Base-by-base conservation (phyloP, 2,797 vertebrate species). In the Xiphophorus birchmanni region DNA sequence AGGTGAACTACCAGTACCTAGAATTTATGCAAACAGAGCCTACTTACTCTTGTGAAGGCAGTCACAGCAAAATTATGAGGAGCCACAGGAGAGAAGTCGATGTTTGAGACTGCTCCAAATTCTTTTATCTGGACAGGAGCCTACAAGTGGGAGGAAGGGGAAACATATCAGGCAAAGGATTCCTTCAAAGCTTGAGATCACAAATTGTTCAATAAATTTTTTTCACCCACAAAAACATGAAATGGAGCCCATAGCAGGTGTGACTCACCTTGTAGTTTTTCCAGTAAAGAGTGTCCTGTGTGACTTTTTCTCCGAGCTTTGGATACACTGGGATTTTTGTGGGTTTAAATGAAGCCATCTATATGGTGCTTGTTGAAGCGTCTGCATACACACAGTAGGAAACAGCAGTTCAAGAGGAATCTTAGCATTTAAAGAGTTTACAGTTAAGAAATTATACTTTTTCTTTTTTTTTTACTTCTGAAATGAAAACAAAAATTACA, bases 111-210 rank as follows among this genome's bases (percentile, higher is more conserved):
- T 0, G 98, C 97, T 75, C 98, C 98, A 81, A 98, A 99, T 60
- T 99, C 98, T 92, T 99, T 99, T 82, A 99, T 98, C 93, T 99
- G 97, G 82, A 99, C 94, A 2, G 98, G 97, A 32, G 96, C 93
- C 98, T 99, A 82, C 52, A 60, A 76, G 21, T 71, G 9, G 45
- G 79, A 75, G 3, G 71, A 76, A 80, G 29, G 26, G 26, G 45
- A 6, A 29, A 71, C n/a, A 9, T 48, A 5, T 48, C 42, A 56
- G 13, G 29, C 26, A 56, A 56, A 44, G 11, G 48, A 35, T 26
- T 18, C 17, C 1, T 40, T 78, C 17, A 18, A 45, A 54, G 45
- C 26, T 15, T 32, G 23, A 17, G 5, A 76, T 65, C n/a, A 76
- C 40, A 21, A 76, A 44, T 29, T 76, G 15, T 12, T 21, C 4